Evolutionary conservation across 2,113 vertebrate genomes (phyloP).

Genomic region (Corythornis cristatus): DNA sequence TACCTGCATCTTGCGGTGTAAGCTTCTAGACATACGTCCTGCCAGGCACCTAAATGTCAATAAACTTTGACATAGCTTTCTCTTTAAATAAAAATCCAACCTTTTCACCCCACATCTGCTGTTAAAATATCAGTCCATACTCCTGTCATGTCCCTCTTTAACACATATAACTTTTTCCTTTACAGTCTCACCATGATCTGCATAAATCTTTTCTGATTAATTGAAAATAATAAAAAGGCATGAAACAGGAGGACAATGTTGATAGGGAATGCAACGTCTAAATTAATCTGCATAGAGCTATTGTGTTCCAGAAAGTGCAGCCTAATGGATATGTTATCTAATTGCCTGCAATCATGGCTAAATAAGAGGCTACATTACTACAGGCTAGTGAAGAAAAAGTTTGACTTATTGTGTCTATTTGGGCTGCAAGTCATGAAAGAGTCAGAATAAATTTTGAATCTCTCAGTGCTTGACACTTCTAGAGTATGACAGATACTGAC

Average conservation of each 20-base stretch:
- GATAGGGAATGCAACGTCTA: not conserved
- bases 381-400: not conserved
- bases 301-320: not conserved
- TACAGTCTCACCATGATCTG: not conserved
- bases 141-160: not conserved
- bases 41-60: not conserved
- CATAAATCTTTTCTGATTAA: not conserved
- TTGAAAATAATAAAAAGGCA: not conserved
- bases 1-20: not conserved
- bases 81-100: conserved; percentile 4
- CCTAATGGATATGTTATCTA: conserved; percentile 11
- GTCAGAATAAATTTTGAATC: conserved; percentile 12
- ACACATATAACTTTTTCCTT: not conserved
- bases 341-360: not conserved
- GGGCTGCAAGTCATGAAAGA: conserved; percentile 1
- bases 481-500: not conserved
- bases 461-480: not conserved
- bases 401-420: not conserved
- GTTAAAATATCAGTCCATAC: not conserved
- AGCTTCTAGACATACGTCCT: not conserved
- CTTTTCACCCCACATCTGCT: not conserved
- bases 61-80: not conserved
- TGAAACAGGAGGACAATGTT: not conserved
- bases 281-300: not conserved
- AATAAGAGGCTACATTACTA: conserved; percentile 6